Conservation (phyloP, 2,888 invertebrate genomes). For the Machimus atricapillus region DNA sequence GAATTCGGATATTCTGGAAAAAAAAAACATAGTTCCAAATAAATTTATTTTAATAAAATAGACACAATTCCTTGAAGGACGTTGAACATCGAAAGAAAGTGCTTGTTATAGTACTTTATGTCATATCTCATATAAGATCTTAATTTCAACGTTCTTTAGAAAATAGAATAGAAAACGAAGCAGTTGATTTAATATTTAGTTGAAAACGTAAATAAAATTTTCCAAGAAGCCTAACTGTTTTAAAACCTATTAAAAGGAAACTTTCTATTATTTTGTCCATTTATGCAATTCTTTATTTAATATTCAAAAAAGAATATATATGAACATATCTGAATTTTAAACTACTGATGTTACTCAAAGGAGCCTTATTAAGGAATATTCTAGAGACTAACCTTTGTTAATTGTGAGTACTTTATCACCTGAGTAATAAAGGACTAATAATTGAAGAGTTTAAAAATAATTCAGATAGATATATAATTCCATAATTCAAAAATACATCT, state of each 20-base stretch:
- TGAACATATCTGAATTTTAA: no score
- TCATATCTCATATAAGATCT: not conserved
- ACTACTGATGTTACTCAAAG: no score
- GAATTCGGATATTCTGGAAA: slow-evolving; percentile 51
- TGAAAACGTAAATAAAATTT: not conserved
- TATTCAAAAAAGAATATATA: not conserved
- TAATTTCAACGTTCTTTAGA: not conserved
- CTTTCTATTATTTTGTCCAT: not conserved
- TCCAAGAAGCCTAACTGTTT: not conserved
- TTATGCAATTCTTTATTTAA: not conserved
- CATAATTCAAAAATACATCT: not conserved
- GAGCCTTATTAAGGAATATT: not conserved
- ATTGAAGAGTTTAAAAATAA: not conserved
- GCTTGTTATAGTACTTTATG: not conserved
- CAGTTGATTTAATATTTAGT: not conserved
- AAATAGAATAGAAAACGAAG: not conserved
- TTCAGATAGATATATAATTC: not conserved
- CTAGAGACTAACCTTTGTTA: not conserved
- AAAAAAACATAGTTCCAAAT: not conserved
- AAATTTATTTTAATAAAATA: not conserved
- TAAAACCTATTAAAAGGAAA: not conserved
- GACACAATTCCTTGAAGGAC: not conserved
- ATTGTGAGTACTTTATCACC: not conserved
- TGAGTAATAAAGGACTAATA: not conserved
- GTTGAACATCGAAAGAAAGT: not conserved